Evolutionary conservation across 2,888 invertebrate genomes (phyloP), one percentile per base, ranked within the genome.

Genomic region (Campoletis raptor): DNA sequence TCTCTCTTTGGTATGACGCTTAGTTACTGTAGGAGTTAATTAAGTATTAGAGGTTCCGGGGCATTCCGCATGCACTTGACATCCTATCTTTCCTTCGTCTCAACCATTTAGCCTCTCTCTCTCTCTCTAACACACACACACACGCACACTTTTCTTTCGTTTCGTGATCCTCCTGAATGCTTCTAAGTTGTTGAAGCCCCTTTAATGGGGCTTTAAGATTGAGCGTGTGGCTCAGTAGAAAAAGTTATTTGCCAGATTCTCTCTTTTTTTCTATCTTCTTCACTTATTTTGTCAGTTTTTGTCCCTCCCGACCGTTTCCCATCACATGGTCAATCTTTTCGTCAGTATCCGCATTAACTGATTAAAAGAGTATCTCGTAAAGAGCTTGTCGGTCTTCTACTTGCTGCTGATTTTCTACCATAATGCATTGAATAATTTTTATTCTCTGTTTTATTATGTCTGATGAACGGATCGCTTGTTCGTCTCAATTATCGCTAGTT

Each of bases 11-110:
- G 40, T 67, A 85, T 74, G 83, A 82, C 61, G 66, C 82, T 88
- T 30, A 86, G 86, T 87, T 83, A 85, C 76, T 64, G 72, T 73
- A 84, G 80, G 84, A 87, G 88, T 85, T 88, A 85, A 88, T 88
- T 88, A 85, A 80, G 67, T 87, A 86, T 85, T 85, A 82, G 77
- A 66, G 45, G 45, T 72, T 73, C 76, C 42, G 37, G 66, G 78
- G 85, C 37, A 81, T 73, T 64, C 78, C 79, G 67, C 67, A 48
- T 87, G 82, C 70, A 79, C 74, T 82, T 82, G 48, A 69, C 70
- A 52, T 40, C 15, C 10, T 30, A 10, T 24, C 52, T 54, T 18
- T 57, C 64, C 81, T 57, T 72, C 64, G 24, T 61, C n/a, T 45
- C 54, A 74, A 61, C 12, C 57, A 42, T 45, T 66, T 30, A 15